phyloP scores from a whole-genome alignment of 2,797 vertebrate genomes.

The Vireo griseus region DNA sequence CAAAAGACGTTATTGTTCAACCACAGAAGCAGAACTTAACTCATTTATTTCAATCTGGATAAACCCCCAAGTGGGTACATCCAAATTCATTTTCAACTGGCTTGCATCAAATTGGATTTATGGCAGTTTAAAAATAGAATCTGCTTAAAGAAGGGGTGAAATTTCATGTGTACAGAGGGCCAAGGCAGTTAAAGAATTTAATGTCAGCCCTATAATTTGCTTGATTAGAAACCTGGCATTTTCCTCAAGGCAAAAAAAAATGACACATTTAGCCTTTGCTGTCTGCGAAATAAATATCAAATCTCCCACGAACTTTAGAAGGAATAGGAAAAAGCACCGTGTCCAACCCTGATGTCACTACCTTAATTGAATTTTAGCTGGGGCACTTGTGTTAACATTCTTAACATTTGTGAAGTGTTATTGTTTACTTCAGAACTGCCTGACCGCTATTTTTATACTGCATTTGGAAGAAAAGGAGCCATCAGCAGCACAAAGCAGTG shows the following conservation, averaged over 20 bases:
- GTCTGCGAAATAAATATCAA: constrained; percentile 2
- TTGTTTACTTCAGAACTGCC: background rate
- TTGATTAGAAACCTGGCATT: constrained; percentile 60
- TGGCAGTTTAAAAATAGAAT: constrained; percentile 24
- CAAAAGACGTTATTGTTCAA: background rate
- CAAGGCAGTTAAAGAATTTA: constrained; percentile 23
- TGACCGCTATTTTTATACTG: background rate
- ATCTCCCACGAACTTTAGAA: background rate
- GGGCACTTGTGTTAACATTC: background rate
- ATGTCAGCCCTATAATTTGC: constrained; percentile 49
- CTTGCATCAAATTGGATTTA: constrained; percentile 6
- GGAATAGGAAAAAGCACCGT: background rate
- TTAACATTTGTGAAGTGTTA: constrained; percentile 1
- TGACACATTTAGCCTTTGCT: constrained; percentile 30
- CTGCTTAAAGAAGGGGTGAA: constrained; percentile 10
- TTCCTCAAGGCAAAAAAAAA: background rate
- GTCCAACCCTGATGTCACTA: background rate
- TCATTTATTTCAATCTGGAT: constrained; percentile 14
- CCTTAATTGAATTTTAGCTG: constrained; percentile 13
- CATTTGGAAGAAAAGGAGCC: background rate
- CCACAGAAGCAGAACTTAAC: background rate
- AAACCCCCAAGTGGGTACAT: background rate
- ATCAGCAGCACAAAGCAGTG: background rate
- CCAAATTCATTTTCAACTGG: background rate
- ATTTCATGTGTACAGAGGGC: background rate